Evolutionary conservation across 2,113 vertebrate genomes (phyloP).

Genomic region (Parus major): DNA sequence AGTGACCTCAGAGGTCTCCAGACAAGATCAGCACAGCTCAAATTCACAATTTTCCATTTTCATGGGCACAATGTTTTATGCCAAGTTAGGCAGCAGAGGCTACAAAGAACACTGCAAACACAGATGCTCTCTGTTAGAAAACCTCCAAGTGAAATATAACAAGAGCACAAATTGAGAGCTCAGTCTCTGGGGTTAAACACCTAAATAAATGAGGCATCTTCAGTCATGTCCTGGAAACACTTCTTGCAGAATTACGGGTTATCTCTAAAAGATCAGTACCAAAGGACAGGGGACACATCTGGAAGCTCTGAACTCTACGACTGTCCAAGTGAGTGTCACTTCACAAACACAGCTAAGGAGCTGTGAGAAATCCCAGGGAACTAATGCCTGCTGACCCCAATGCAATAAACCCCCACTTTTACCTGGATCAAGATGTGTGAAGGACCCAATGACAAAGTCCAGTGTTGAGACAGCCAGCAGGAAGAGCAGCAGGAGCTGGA

Average conservation of each 20-base stretch:
- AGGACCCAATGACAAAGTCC: constrained; percentile 94
- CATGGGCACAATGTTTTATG: accelerated
- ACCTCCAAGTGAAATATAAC: background rate
- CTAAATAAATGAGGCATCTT: background rate
- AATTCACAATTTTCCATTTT: background rate
- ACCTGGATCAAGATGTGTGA: constrained; percentile 94
- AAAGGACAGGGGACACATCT: background rate
- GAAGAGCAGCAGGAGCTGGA: constrained; percentile 91
- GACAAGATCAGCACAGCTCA: background rate
- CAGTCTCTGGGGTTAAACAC: background rate
- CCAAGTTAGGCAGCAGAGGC: background rate
- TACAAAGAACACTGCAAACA: background rate
- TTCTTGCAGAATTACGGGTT: background rate
- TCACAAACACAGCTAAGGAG: background rate
- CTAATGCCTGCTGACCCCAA: accelerated
- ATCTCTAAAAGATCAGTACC: background rate
- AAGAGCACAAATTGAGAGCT: background rate
- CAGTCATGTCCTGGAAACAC: background rate
- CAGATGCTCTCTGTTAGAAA: background rate
- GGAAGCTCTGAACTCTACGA: background rate
- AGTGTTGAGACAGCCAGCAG: constrained; percentile 90
- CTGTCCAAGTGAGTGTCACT: background rate
- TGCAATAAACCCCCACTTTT: background rate
- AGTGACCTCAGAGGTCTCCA: background rate
- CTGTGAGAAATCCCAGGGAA: background rate